Percentiles rank a stretch among this genome's conserved stretches.
These are phyloP conservation scores for Nomada flava DNA, from an alignment of 2,888 invertebrate genomes.

Conservation along the genomic window DNA sequence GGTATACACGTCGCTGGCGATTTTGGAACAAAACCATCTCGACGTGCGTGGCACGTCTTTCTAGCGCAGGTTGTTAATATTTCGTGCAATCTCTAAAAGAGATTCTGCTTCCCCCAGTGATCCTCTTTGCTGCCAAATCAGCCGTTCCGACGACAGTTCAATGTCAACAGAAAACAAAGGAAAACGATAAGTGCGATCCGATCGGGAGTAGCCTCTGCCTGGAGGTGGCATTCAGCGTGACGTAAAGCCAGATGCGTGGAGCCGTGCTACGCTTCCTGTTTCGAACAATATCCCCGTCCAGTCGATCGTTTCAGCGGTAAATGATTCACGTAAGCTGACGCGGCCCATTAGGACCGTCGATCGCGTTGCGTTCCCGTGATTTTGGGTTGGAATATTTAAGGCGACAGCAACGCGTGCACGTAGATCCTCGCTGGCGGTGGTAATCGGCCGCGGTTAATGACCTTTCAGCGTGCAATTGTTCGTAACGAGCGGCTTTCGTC, in stretches of 20 bases:
- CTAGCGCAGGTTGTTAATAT: too few relatives aligned
- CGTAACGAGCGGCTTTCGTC: conserved; percentile 61
- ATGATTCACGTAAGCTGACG: conserved; percentile 37
- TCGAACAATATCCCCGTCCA: conserved; percentile 42
- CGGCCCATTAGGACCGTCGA: conserved; percentile 27
- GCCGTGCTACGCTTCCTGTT: conserved; percentile 43
- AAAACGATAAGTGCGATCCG: too few relatives aligned
- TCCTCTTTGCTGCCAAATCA: too few relatives aligned
- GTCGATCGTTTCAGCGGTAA: conserved; percentile 38
- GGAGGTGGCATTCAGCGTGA: conserved; percentile 18
- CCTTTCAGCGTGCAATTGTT: conserved; percentile 57
- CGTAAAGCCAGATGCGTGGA: conserved; percentile 26
- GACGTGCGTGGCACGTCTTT: too few relatives aligned
- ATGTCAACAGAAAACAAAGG: too few relatives aligned
- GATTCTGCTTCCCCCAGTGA: too few relatives aligned
- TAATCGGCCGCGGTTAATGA: conserved; percentile 58
- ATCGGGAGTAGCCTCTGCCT: conserved; percentile 30
- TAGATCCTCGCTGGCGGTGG: conserved; percentile 22
- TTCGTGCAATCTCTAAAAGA: too few relatives aligned
- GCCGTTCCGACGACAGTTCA: too few relatives aligned
- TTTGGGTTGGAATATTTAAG: conserved; percentile 39
- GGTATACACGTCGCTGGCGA: too few relatives aligned
- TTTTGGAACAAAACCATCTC: too few relatives aligned
- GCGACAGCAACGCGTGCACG: neutral
- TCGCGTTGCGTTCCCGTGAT: conserved; percentile 12